Percentiles rank a stretch among this genome's conserved stretches.
These are phyloP conservation scores for Magallana ariakensis DNA, from an alignment of 1,140 invertebrate species.

Conservation along the genomic window DNA sequence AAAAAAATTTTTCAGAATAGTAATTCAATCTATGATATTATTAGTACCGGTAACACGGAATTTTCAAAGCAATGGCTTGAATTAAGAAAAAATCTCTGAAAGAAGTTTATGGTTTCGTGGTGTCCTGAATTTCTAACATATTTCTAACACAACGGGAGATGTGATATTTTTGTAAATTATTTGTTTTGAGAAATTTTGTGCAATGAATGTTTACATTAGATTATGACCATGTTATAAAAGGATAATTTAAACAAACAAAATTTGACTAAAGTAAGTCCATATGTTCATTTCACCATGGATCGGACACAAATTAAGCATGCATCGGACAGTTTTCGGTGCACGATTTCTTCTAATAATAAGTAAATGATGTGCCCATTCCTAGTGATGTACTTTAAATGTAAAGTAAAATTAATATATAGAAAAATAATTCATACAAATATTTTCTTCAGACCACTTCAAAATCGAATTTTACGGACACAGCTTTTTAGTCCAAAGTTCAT, in stretches of 20 bases:
- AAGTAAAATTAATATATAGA: neutral
- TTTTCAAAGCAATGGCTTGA: too few species aligned
- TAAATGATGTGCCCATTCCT: neutral
- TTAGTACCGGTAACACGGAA: too few species aligned
- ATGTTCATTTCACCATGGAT: neutral
- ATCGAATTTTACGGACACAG: neutral
- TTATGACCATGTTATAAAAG: too few species aligned
- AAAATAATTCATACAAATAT: neutral
- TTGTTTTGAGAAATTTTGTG: too few species aligned
- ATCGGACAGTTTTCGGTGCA: neutral
- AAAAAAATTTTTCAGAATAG: too few species aligned
- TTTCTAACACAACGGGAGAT: too few species aligned
- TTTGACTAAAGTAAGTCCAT: neutral
- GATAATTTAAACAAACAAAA: neutral
- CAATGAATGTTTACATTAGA: too few species aligned
- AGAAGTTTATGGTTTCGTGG: too few species aligned
- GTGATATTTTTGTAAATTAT: too few species aligned
- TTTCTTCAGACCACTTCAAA: neutral
- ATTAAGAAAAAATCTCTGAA: too few species aligned
- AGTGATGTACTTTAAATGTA: neutral
- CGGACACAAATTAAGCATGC: neutral
- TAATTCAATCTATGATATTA: too few species aligned
- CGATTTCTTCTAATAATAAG: neutral
- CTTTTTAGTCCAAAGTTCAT: neutral
- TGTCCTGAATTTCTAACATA: too few species aligned